Evolutionary conservation across 2,888 invertebrate species (phyloP).

Genomic region (Campoplex capitator): DNA sequence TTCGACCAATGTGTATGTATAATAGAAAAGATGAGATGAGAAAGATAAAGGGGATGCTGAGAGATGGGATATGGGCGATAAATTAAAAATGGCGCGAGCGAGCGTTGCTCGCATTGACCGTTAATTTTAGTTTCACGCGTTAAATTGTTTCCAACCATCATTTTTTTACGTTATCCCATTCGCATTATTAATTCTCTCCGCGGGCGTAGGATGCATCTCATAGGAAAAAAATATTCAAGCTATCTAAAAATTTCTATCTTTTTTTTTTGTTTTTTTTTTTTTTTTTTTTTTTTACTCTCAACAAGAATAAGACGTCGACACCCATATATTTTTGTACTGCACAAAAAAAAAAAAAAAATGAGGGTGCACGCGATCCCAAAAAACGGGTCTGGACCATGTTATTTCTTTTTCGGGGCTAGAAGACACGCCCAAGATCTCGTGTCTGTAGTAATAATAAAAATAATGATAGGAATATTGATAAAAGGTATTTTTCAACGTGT

Average conservation of each 20-base stretch:
- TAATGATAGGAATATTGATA: background rate
- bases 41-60: conserved; percentile 1
- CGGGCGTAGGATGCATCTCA: background rate
- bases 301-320: background rate
- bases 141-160: conserved; percentile 50
- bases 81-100: conserved; percentile 25
- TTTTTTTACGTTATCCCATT: conserved; percentile 26
- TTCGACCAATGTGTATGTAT: conserved; percentile 26
- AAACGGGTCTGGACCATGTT: background rate
- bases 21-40: conserved; percentile 28
- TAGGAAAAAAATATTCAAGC: background rate
- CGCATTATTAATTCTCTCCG: conserved; percentile 48
- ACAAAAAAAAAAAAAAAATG: background rate
- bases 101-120: conserved; percentile 31
- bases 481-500: background rate
- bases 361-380: background rate
- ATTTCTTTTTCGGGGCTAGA: background rate
- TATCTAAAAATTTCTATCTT: background rate
- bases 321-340: background rate
- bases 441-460: background rate
- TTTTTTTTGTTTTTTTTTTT: background rate
- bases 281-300: conserved; percentile 11
- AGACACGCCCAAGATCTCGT: background rate
- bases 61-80: conserved; percentile 34
- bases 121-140: conserved; percentile 55